A percentile compares a stretch with the other conserved stretches of the same genome.
These are phyloP conservation scores for Ammodytes dubius DNA, from an alignment of 2,113 vertebrate species.

Conservation along the genomic window DNA sequence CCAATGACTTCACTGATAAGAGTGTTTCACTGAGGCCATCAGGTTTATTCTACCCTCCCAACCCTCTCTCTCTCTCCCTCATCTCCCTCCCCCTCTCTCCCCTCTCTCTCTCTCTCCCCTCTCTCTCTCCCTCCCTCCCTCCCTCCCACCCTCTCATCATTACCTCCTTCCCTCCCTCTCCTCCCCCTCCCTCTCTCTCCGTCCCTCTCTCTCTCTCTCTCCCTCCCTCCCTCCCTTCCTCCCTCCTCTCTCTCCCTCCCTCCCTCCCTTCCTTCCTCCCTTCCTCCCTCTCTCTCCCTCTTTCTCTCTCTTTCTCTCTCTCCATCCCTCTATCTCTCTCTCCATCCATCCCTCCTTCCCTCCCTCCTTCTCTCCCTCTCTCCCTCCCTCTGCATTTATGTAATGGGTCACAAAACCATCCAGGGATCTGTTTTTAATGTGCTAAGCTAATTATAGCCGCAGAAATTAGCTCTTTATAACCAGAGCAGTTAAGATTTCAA, in stretches of 20 bases:
- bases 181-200: too few relatives aligned
- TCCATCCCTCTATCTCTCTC: too few relatives aligned
- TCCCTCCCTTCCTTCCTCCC: not conserved
- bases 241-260: conserved; percentile 6
- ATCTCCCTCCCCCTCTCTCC: not conserved
- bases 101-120: not conserved
- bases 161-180: too few relatives aligned
- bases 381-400: conserved; percentile 53
- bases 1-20: conserved; percentile 73
- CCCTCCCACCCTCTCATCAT: too few relatives aligned
- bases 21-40: conserved; percentile 56
- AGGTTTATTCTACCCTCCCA: conserved; percentile 8
- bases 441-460: conserved; percentile 59
- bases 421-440: conserved; percentile 9
- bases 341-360: not conserved
- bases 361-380: not conserved
- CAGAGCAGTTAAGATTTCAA: not conserved
- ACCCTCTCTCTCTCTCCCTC: not conserved
- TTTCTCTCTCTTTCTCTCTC: too few relatives aligned
- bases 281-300: too few relatives aligned
- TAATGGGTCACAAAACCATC: conserved; percentile 63
- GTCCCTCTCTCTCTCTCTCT: too few relatives aligned
- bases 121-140: too few relatives aligned
- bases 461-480: conserved; percentile 46
- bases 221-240: conserved; percentile 4